Evolutionary conservation across 2,797 vertebrate species (phyloP).

Genomic region (Hyperoplus lanceolatus): DNA sequence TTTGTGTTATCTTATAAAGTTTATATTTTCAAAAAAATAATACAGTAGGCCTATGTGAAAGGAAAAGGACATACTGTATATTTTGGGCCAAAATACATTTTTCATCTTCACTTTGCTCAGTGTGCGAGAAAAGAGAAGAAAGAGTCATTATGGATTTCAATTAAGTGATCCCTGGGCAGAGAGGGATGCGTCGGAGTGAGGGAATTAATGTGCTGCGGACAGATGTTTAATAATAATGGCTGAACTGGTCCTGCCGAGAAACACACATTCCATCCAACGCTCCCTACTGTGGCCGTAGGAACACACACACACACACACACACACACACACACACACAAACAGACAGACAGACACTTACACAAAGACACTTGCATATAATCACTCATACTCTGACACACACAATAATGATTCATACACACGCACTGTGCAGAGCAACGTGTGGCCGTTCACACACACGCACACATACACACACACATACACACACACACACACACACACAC

Average conservation of each 20-base stretch:
- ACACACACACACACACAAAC: constrained; percentile 11
- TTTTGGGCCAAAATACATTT: constrained; percentile 48
- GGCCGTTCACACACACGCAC: constrained; percentile 37
- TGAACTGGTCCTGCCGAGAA: constrained; percentile 79
- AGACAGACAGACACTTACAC: constrained; percentile 32
- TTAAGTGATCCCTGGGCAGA: constrained; percentile 82
- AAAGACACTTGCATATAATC: constrained; percentile 66
- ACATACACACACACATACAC: constrained; percentile 26
- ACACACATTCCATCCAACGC: constrained; percentile 74
- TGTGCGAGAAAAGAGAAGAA: constrained; percentile 74
- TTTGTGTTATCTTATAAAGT: background rate
- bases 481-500: constrained; percentile 44
- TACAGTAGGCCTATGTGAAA: background rate
- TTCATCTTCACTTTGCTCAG: constrained; percentile 66
- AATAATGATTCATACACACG: constrained; percentile 70
- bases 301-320: constrained; percentile 51
- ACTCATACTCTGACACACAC: constrained; percentile 69
- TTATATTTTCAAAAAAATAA: background rate
- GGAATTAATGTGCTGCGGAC: constrained; percentile 82
- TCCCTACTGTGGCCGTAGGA: constrained; percentile 65
- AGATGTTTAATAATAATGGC: constrained; percentile 86
- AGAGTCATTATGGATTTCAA: constrained; percentile 87
- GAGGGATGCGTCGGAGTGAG: constrained; percentile 79
- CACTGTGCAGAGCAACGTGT: constrained; percentile 48
- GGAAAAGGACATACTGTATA: no score